Evolutionary conservation across 2,797 vertebrate genomes (phyloP).

Genomic region (Hydrocynus forskahlii): DNA sequence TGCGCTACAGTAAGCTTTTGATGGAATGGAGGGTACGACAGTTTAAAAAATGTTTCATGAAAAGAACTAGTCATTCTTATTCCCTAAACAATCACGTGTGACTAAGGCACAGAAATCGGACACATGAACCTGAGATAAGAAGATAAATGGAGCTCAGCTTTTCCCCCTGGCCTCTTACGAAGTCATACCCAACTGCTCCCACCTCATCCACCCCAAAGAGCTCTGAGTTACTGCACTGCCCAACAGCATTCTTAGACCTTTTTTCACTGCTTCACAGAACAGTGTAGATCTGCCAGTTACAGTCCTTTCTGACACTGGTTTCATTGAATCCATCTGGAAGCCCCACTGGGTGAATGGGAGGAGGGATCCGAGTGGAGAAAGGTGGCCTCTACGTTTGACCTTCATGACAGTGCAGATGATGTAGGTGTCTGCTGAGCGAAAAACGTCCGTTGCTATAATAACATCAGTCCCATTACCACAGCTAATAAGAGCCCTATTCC

Average conservation of each 20-base stretch:
- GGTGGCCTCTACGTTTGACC: constrained; percentile 5
- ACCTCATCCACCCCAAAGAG: constrained; percentile 24
- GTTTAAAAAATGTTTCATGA: constrained; percentile 28
- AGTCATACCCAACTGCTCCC: constrained; percentile 36
- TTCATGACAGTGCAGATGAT: constrained; percentile 22
- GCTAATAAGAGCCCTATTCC: constrained; percentile 33
- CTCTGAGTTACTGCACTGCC: constrained; percentile 39
- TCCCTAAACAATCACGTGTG: constrained; percentile 41
- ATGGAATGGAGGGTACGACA: constrained; percentile 44
- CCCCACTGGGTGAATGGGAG: not conserved
- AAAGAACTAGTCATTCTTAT: constrained; percentile 22
- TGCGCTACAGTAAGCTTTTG: constrained; percentile 8
- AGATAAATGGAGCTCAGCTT: constrained; percentile 45
- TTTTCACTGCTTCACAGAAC: constrained; percentile 34
- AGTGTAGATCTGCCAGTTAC: constrained; percentile 39
- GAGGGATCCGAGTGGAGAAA: not conserved
- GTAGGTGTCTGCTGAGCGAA: constrained; percentile 17
- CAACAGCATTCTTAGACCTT: constrained; percentile 32
- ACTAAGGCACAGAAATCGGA: constrained; percentile 32
- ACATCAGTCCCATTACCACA: constrained; percentile 21
- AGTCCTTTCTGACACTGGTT: constrained; percentile 42
- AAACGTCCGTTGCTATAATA: constrained; percentile 29
- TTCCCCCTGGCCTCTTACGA: constrained; percentile 37
- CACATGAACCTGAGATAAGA: constrained; percentile 44
- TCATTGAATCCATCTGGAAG: constrained; percentile 56